phyloP scores from a whole-genome alignment of 2,797 vertebrate genomes.

The Macropus fuliginosus region DNA sequence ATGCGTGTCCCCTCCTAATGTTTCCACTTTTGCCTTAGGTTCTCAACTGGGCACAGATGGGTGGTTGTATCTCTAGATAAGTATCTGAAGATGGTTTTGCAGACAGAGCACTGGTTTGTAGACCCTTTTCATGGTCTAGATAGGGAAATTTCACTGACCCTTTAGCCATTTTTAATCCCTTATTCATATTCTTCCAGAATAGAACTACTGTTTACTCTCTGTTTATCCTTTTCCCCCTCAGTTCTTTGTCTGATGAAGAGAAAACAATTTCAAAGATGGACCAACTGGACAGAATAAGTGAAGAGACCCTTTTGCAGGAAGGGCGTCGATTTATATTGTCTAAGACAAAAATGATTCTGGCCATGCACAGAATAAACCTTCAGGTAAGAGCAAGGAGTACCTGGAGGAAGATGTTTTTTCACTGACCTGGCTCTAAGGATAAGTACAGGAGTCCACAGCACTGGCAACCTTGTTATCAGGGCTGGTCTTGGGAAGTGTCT shows the following conservation, averaged over 20 bases:
- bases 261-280: conserved; percentile 23
- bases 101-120: background rate
- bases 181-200: background rate
- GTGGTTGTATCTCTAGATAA: background rate
- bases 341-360: conserved; percentile 61
- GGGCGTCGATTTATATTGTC: background rate
- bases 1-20: background rate
- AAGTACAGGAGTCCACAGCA: background rate
- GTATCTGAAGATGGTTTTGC: background rate
- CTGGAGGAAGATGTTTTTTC: background rate
- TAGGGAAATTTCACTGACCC: background rate
- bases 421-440: background rate
- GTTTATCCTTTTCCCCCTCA: conserved; percentile 48
- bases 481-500: background rate
- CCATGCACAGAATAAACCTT: conserved; percentile 61
- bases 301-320: conserved; percentile 43
- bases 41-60: background rate
- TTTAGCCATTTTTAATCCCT: background rate
- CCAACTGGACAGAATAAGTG: conserved; percentile 56
- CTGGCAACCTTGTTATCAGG: background rate
- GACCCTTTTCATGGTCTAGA: background rate
- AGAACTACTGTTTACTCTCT: conserved; percentile 6
- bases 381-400: conserved; percentile 58
- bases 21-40: background rate
- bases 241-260: conserved; percentile 54